A percentile compares a stretch with the other conserved stretches of the same genome.
These are phyloP conservation scores for Fragum sueziense DNA, from an alignment of 2,888 invertebrate genomes.

Conservation along the genomic window DNA sequence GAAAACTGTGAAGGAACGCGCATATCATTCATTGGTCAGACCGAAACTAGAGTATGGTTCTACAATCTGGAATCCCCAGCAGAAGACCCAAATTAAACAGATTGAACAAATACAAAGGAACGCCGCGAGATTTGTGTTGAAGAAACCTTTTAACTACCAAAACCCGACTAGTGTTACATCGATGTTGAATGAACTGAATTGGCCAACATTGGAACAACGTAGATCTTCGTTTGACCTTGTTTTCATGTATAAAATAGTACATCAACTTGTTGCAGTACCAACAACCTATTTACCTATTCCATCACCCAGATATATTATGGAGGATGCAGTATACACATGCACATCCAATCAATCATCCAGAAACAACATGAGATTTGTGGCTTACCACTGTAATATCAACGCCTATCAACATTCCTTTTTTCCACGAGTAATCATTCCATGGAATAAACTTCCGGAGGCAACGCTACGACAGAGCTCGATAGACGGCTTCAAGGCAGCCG, in stretches of 20 bases:
- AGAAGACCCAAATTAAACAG: constrained; percentile 7
- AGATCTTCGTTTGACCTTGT: background rate
- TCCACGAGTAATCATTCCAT: background rate
- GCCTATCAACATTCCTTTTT: constrained; percentile 13
- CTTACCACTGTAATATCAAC: no score
- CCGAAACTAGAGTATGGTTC: no score
- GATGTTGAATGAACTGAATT: background rate
- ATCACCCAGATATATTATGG: background rate
- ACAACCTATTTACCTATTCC: background rate
- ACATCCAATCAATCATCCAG: no score
- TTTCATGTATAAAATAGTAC: background rate
- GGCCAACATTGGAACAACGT: background rate
- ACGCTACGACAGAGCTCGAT: background rate
- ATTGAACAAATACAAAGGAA: background rate
- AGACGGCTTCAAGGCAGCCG: background rate
- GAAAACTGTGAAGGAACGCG: background rate
- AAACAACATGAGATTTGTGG: no score
- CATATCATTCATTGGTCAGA: constrained; percentile 1
- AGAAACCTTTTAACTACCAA: constrained; percentile 9
- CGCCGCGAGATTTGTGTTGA: background rate
- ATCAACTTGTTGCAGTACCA: background rate
- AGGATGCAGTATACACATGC: background rate
- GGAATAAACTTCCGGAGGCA: background rate
- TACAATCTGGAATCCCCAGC: background rate
- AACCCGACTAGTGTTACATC: background rate